phyloP scores from a whole-genome alignment of 2,888 invertebrate species.

The Ormyrus thymus region DNA sequence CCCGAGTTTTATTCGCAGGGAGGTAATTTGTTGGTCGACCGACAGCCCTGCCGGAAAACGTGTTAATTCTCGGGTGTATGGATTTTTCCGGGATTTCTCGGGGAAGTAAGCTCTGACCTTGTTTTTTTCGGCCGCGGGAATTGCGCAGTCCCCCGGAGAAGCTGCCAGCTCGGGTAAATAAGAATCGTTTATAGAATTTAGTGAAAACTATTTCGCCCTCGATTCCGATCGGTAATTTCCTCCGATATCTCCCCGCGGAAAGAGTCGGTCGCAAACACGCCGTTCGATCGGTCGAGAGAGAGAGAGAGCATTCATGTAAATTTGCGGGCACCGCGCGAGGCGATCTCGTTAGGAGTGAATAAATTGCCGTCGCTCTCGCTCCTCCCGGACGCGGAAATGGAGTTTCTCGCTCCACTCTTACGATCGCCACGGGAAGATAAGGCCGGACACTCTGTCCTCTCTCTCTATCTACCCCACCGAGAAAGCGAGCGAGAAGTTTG shows the following conservation, averaged over 20 bases:
- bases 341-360: conserved; percentile 70
- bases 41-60: neutral
- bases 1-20: conserved; percentile 22
- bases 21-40: conserved; percentile 16
- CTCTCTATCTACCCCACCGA: conserved; percentile 51
- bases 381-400: conserved; percentile 72
- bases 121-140: too few species aligned
- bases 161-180: too few species aligned
- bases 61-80: conserved; percentile 24
- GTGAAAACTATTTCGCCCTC: too few species aligned
- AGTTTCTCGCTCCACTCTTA: conserved; percentile 69
- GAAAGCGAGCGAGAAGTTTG: conserved; percentile 31
- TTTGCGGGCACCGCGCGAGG: conserved; percentile 61
- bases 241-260: conserved; percentile 22
- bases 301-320: conserved; percentile 66
- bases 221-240: neutral
- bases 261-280: conserved; percentile 43
- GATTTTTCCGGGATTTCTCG: neutral
- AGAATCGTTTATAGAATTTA: too few species aligned
- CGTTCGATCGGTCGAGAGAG: conserved; percentile 60
- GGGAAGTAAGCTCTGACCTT: too few species aligned
- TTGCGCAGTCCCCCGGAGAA: too few species aligned
- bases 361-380: conserved; percentile 62
- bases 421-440: conserved; percentile 73
- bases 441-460: conserved; percentile 63